Base-by-base conservation (phyloP, 2,797 vertebrate species). In the Lates japonicus region DNA sequence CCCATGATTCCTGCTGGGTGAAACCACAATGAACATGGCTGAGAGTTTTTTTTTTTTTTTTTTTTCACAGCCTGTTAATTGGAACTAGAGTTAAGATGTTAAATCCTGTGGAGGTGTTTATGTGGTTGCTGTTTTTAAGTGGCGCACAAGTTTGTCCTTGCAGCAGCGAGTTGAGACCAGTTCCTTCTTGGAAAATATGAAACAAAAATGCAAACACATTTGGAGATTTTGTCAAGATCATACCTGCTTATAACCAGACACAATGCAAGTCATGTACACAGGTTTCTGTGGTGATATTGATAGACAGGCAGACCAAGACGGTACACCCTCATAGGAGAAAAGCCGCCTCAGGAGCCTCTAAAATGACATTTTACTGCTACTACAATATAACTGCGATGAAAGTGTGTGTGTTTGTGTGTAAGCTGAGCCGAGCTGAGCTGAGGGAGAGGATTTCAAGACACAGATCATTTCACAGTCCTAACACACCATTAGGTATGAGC, bases 291-390 rank as follows among this genome's bases (percentile, higher is more conserved):
- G 74, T 52, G 25, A 89, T 72, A 80, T 73, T 81, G 84, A 85
- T 70, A 17, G 64, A 62, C 70, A 82, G 70, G 33, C 68, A 76
- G 62, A 25, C n/a, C 54, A 57, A 78, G 73, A 16, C 3, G 62
- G 74, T 19, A 20, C 51, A 35, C 39, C 48, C 20, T 72, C 58
- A 44, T 48, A n/a, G 49, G 41, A 80, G 51, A 85, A 71, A 71
- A 74, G 71, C 57, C 29, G 70, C 59, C 62, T 74, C 68, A 68
- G 65, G 78, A 83, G 80, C 68, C 78, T 74, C 44, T 57, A 42
- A 84, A 81, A 85, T 86, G 75, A 87, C 78, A 83, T 74, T 72
- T 74, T 60, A 80, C 76, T 70, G 73, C 78, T 46, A 59, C 72
- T 33, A 65, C 51, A 70, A 80, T 74, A 80, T 72, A 71, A 69